phyloP scores from a whole-genome alignment of 1,140 invertebrate genomes.

The Acromyrmex charruanus region DNA sequence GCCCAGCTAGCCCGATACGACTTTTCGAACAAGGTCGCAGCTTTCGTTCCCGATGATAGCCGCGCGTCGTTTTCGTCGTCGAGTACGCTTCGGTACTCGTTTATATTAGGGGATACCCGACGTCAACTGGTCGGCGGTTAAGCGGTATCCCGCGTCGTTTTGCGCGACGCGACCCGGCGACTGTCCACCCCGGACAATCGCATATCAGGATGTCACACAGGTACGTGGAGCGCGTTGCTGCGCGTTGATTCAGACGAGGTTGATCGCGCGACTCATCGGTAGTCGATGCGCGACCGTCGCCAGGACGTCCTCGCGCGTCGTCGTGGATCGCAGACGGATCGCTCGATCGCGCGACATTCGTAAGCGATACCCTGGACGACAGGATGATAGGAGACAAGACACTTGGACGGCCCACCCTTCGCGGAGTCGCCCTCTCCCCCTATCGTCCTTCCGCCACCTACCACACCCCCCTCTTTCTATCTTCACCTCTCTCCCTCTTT shows the following conservation, averaged over 20 bases:
- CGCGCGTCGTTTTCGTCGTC: not conserved
- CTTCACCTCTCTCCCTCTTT: conserved; percentile 43
- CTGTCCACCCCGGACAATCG: conserved; percentile 20
- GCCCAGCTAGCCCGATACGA: conserved; percentile 22
- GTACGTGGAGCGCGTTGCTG: conserved; percentile 30
- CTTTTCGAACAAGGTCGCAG: not conserved
- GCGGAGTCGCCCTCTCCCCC: conserved; percentile 70
- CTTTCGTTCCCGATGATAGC: not conserved
- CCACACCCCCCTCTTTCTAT: conserved; percentile 47
- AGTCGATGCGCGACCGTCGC: conserved; percentile 64
- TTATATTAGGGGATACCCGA: not conserved
- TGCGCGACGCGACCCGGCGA: not conserved
- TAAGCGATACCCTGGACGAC: conserved; percentile 82
- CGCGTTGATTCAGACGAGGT: conserved; percentile 13
- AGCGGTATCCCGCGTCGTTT: conserved; percentile 34
- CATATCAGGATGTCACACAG: conserved; percentile 54
- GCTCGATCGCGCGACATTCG: conserved; percentile 82
- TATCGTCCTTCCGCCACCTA: conserved; percentile 67
- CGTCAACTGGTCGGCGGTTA: conserved; percentile 26
- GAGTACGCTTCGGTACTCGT: not conserved
- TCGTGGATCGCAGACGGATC: conserved; percentile 77
- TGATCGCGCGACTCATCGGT: conserved; percentile 1
- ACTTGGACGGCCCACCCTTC: conserved; percentile 79
- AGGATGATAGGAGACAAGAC: conserved; percentile 83
- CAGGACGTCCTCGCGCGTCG: conserved; percentile 63